Percentiles rank a stretch among this genome's conserved stretches.
Conservation (phyloP, 2,888 invertebrate species). For the Smittia sp. region DNA sequence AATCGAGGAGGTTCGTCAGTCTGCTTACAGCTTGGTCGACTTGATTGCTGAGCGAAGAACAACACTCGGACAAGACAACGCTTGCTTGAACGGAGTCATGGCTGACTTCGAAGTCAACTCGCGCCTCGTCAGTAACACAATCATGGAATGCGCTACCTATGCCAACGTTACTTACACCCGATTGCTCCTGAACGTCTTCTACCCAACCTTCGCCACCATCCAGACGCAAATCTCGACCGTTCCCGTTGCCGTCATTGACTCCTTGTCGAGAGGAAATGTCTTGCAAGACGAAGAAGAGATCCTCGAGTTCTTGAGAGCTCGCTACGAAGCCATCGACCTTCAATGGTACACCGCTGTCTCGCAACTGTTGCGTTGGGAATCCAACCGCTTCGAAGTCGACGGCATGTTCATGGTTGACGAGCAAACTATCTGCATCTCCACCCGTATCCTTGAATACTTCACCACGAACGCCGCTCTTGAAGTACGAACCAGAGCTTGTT, state of each 20-base stretch:
- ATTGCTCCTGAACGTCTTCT: slow-evolving; percentile 20
- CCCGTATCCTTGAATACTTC: neutral
- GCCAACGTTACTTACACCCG: neutral
- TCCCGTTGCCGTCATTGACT: neutral
- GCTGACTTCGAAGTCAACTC: neutral
- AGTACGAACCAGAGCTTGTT: neutral
- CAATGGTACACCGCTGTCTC: slow-evolving; percentile 29
- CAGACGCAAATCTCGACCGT: slow-evolving; percentile 9
- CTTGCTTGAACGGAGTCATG: neutral
- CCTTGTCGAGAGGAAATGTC: slow-evolving; percentile 34
- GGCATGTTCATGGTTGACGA: slow-evolving; percentile 31
- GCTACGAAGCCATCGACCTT: neutral
- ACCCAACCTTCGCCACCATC: slow-evolving; percentile 21
- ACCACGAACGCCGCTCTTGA: neutral
- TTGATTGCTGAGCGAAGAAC: neutral
- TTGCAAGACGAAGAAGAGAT: slow-evolving; percentile 27
- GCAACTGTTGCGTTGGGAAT: slow-evolving; percentile 33
- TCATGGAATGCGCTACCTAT: neutral
- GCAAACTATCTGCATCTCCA: neutral
- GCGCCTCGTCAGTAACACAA: neutral
- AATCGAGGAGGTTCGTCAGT: neutral
- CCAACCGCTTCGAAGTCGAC: slow-evolving; percentile 18
- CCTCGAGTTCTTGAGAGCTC: slow-evolving; percentile 19
- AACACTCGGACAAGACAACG: neutral
- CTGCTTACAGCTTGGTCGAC: neutral